Evolutionary conservation across 2,888 invertebrate species (phyloP).

Genomic region (Apodemia hepburni): DNA sequence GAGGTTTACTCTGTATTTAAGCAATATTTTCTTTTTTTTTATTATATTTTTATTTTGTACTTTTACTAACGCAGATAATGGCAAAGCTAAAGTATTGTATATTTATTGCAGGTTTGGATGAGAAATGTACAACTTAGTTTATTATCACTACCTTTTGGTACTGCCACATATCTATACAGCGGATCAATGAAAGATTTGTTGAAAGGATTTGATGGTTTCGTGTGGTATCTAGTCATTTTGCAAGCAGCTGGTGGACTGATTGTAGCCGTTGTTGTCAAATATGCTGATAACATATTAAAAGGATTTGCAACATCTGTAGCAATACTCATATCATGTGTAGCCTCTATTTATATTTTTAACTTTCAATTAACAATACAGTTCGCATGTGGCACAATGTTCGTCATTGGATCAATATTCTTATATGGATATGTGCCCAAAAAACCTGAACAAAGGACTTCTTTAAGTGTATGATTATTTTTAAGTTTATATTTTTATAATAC

Average conservation of each 20-base stretch:
- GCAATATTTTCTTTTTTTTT: too few species aligned
- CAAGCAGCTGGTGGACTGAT: slow-evolving; percentile 98
- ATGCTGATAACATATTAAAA: slow-evolving; percentile 99
- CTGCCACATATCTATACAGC: slow-evolving; percentile 87
- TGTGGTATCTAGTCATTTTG: slow-evolving; percentile 92
- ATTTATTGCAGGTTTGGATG: slow-evolving; percentile 88
- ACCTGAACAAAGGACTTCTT: slow-evolving; percentile 50
- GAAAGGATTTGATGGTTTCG: slow-evolving; percentile 89
- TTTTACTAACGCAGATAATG: too few species aligned
- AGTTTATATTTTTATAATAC: slow-evolving; percentile 16
- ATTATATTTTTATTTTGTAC: too few species aligned
- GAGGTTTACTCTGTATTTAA: too few species aligned
- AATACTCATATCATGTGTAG: slow-evolving; percentile 96
- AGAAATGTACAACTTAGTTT: slow-evolving; percentile 97
- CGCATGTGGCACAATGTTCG: slow-evolving; percentile 89
- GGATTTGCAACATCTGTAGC: slow-evolving; percentile 99
- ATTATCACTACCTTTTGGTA: slow-evolving; percentile 93
- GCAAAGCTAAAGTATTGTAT: not conserved
- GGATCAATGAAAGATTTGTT: slow-evolving; percentile 78
- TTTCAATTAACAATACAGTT: slow-evolving; percentile 95
- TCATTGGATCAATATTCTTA: slow-evolving; percentile 96
- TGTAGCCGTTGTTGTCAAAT: slow-evolving; percentile 99
- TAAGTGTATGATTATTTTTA: slow-evolving; percentile 53
- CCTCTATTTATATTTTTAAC: slow-evolving; percentile 95
- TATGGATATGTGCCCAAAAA: slow-evolving; percentile 90